phyloP scores from a whole-genome alignment of 2,113 vertebrate species.

The Bettongia penicillata region DNA sequence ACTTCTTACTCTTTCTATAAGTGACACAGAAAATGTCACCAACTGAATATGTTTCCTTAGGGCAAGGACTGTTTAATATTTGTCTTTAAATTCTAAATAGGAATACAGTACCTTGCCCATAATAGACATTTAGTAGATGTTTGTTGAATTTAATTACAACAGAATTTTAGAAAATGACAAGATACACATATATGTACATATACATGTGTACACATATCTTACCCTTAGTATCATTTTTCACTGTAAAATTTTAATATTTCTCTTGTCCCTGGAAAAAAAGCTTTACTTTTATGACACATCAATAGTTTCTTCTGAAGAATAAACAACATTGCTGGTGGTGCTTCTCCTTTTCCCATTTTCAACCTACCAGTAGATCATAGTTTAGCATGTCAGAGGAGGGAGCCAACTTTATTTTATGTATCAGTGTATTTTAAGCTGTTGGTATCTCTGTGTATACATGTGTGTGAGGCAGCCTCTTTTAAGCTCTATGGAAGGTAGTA shows the following conservation, averaged over 20 bases:
- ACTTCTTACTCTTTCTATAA: neutral
- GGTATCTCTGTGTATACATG: neutral
- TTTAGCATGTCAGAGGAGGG: neutral
- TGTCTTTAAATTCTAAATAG: neutral
- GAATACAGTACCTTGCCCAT: neutral
- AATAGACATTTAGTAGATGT: neutral
- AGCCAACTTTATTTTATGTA: neutral
- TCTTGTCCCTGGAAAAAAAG: neutral
- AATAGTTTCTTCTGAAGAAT: neutral
- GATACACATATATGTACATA: neutral
- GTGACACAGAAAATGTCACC: neutral
- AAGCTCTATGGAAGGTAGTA: conserved; percentile 61
- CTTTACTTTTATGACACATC: neutral
- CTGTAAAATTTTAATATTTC: neutral
- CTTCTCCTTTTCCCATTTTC: neutral
- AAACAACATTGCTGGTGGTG: neutral
- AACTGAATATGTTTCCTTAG: neutral
- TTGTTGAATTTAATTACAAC: neutral
- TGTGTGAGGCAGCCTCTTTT: neutral
- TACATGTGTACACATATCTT: neutral
- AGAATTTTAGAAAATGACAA: neutral
- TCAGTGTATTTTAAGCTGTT: neutral
- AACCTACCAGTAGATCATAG: neutral
- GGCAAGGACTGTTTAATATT: neutral
- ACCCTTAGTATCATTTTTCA: neutral